Percentiles rank a stretch among this genome's conserved stretches.
phyloP scores from a whole-genome alignment of 2,113 vertebrate species.

The Thryonomys swinderianus region DNA sequence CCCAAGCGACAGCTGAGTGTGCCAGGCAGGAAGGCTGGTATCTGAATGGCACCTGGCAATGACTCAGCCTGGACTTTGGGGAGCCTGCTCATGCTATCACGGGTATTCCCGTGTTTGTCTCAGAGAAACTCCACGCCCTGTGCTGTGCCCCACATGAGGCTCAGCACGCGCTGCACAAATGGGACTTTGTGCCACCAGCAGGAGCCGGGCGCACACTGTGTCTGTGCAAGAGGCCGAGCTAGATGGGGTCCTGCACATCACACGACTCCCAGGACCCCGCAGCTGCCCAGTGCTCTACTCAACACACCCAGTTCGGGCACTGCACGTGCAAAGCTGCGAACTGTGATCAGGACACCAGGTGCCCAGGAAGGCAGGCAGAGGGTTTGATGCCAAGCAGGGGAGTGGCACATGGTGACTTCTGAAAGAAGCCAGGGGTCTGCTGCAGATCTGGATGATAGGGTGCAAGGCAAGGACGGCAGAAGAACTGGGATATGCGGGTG shows the following conservation, averaged over 20 bases:
- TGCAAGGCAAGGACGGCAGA: neutral
- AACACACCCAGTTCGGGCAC: neutral
- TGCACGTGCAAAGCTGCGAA: neutral
- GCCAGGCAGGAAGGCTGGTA: neutral
- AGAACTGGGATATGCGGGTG: neutral
- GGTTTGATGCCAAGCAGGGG: accelerated
- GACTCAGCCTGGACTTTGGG: conserved; percentile 72
- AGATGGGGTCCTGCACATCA: neutral
- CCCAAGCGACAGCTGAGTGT: neutral
- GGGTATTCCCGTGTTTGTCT: conserved; percentile 55
- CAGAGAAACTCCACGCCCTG: conserved; percentile 62
- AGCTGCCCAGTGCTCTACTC: neutral
- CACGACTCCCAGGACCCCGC: neutral
- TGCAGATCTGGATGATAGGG: no score
- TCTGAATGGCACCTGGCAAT: neutral
- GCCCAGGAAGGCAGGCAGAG: accelerated
- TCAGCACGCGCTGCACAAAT: conserved; percentile 10
- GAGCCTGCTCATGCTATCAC: conserved; percentile 57
- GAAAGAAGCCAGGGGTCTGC: neutral
- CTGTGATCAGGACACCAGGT: neutral
- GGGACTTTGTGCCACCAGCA: conserved; percentile 46
- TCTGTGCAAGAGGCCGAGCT: neutral
- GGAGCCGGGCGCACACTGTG: neutral
- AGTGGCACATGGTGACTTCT: neutral
- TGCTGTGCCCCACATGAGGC: neutral